Evolutionary conservation across 2,113 vertebrate genomes (phyloP), one percentile per base, ranked within the genome.

Genomic region (Menidia beryllina): DNA sequence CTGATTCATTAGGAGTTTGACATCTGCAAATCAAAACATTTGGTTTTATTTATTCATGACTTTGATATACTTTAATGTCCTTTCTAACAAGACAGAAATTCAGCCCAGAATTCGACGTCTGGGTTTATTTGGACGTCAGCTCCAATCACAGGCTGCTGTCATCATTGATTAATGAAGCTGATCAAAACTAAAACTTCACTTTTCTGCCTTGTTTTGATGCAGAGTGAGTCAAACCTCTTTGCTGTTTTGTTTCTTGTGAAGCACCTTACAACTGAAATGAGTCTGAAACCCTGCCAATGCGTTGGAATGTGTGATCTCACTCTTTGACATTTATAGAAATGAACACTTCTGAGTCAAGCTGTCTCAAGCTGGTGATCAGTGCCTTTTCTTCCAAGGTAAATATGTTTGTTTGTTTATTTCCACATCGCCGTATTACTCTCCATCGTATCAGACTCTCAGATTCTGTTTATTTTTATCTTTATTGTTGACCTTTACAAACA

Each of bases 241-340:
- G 5, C 5, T n/a, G 41, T 45, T 45, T 45, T n/a, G n/a, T 45
- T 19, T 45, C 6, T 45, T 19, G 17, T n/a, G n/a, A n/a, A n/a
- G n/a, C n/a, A n/a, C 19, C 1, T 20, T 17, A 0, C 30, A 26
- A 24, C n/a, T 47, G 11, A 67, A 38, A 60, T 65, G 38, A 65
- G 14, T 39, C 19, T 36, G 3, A 36, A 55, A 52, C 47, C 36
- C 34, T 51, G 36, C 48, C 56, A 43, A 66, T 54, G 19, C 34
- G 19, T n/a, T 36, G 20, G 61, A 54, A 38, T 43, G 17, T 54
- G 8, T 49, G 36, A 72, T 81, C 57, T 54, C 36, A 47, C 54
- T 53, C 43, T 34, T 25, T 49, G 21, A 69, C 80, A 53, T 52
- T 11, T 17, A 58, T 39, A 48, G 23, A 59, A 39, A 25, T 56